Evolutionary conservation across 2,797 vertebrate species (phyloP), one percentile per base, ranked within the genome.

Genomic region (Alcedo atthis): DNA sequence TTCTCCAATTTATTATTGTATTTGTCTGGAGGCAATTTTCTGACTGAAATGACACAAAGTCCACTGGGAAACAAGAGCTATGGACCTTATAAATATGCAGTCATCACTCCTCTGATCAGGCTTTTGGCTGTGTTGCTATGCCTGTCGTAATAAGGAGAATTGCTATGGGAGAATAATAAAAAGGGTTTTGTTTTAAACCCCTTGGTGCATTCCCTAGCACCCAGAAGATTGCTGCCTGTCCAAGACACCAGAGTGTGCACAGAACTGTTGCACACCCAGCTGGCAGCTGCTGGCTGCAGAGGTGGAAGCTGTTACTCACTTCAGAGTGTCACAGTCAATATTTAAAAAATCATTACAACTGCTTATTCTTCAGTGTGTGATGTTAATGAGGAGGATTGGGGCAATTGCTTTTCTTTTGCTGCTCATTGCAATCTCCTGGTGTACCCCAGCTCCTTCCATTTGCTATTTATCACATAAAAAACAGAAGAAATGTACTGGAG

Each of bases 31-130:
- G 96, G 95, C 95, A 87, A 54, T 96, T 94, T 96, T 97, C 93
- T 97, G 86, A 97, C 92, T 93, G 96, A 97, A 97, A 95, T 96
- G 96, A 95, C 96, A 97, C 28, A 84, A 95, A 96, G 94, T 96
- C 97, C 92, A 70, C 89, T 67, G 96, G 94, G 97, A 96, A 93
- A 88, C 3, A 89, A 80, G 95, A 93, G 94, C 74, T 84, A n/a
- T 89, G 71, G 80, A 94, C 91, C 73, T 95, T 89, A 96, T 92
- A 96, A 96, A 93, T 94, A 97, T 94, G 78, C 94, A 95, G 49
- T 57, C 74, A 74, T 87, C 87, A 93, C 54, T 95, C 81, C 64
- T 87, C 33, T 93, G 93, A 97, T 97, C 91, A 96, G 89, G 93
- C 46, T 93, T 96, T 97, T 96, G 95, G 94, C 92, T 95, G 54